Evolutionary conservation across 2,113 vertebrate genomes (phyloP).

Genomic region (Leptosomus discolor): DNA sequence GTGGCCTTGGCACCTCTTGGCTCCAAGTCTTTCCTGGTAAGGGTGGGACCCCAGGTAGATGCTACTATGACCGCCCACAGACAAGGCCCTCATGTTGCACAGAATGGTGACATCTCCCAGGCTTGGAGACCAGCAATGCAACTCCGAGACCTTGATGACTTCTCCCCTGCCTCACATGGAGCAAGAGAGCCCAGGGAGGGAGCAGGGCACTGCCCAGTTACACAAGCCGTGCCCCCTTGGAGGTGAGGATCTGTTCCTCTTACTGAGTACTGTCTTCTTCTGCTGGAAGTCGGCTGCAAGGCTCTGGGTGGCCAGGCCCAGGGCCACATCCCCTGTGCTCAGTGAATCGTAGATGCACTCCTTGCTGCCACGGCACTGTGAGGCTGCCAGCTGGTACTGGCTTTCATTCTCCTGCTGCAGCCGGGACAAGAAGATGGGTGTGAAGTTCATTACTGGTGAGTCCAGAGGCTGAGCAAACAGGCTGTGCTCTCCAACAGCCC

Average conservation of each 20-base stretch:
- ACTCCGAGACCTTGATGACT: background rate
- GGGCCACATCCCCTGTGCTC: slow-evolving; percentile 21
- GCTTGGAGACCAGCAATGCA: background rate
- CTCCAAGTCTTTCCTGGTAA: background rate
- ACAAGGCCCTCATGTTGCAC: background rate
- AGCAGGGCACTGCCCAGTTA: background rate
- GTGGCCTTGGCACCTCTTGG: background rate
- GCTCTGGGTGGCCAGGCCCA: slow-evolving; percentile 41
- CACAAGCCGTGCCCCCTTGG: accelerated
- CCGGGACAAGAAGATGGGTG: slow-evolving; percentile 46
- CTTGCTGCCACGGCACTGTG: background rate
- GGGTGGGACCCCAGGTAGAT: background rate
- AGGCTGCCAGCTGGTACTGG: slow-evolving; percentile 19
- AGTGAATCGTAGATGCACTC: slow-evolving; percentile 24
- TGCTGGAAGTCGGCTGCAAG: background rate
- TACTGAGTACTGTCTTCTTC: slow-evolving; percentile 40
- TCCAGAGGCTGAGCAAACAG: slow-evolving; percentile 18
- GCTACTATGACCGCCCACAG: background rate
- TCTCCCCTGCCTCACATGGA: background rate
- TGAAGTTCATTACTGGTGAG: background rate
- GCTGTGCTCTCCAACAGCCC: background rate
- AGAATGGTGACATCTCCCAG: background rate
- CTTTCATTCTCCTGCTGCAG: slow-evolving; percentile 43
- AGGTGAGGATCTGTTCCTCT: background rate
- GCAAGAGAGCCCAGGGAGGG: background rate